Evolutionary conservation across 2,888 invertebrate species (phyloP).

Genomic region (Creontiades dilutus): DNA sequence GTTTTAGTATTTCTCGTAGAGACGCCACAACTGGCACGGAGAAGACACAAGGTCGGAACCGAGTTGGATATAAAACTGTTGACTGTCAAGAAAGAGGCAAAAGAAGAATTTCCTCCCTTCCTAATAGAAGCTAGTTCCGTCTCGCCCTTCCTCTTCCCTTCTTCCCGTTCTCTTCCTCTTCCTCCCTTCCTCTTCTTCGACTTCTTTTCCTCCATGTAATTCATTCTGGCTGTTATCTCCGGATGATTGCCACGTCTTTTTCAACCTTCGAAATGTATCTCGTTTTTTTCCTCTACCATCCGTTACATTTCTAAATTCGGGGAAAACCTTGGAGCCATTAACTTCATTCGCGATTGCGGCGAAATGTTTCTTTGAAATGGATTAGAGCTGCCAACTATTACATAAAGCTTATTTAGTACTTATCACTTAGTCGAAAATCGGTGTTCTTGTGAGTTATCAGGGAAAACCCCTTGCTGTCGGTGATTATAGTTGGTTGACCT

Average conservation of each 20-base stretch:
- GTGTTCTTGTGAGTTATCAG: too few species aligned
- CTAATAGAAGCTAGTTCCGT: conserved; percentile 42
- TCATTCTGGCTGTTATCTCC: conserved; percentile 44
- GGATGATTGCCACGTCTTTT: conserved; percentile 4
- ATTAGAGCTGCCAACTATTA: too few species aligned
- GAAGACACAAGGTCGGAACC: background rate
- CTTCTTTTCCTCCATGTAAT: background rate
- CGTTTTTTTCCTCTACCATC: background rate
- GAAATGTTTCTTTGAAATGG: too few species aligned
- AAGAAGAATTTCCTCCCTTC: conserved; percentile 4
- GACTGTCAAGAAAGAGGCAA: conserved; percentile 9
- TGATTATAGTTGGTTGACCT: too few species aligned
- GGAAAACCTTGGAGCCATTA: too few species aligned
- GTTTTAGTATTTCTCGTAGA: too few species aligned
- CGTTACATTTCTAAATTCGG: too few species aligned
- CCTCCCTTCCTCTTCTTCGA: background rate
- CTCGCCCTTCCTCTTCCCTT: background rate
- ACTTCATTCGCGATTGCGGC: too few species aligned
- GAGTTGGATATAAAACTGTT: conserved; percentile 36
- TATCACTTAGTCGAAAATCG: too few species aligned
- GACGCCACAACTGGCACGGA: background rate
- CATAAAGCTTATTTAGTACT: too few species aligned
- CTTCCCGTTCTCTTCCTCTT: background rate
- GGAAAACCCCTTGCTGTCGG: too few species aligned
- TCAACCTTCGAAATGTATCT: background rate